Base-by-base conservation (phyloP, 2,888 invertebrate genomes). In the Corythucha ciliata region DNA sequence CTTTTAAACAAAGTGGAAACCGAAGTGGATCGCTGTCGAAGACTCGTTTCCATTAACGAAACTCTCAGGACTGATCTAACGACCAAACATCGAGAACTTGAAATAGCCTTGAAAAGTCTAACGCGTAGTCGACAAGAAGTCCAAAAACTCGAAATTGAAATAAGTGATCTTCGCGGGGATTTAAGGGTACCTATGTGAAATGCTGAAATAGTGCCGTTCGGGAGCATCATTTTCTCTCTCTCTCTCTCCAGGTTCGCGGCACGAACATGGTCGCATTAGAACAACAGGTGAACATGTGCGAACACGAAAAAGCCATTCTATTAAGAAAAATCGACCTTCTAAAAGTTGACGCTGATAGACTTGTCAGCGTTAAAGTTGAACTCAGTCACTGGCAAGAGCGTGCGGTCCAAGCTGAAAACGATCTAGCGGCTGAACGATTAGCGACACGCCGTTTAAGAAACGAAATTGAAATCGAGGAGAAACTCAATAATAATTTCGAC, bases 241-340 rank as follows among this genome's bases (percentile, higher is more conserved):
- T n/a, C n/a, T n/a, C n/a, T n/a, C n/a, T 44, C n/a, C 36, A 45
- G 45, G 51, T 51, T 5, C 24, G 45, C 26, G 51, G 45, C 12
- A 51, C 51, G 5, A 41, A 44, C 16, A 20, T 51, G 12, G 10
- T 51, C 7, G 51, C 51, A 27, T 26, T 56, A 12, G 46, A 56
- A 37, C 56, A 56, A 29, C 45, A 46, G 32, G 45, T 56, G n/a
- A 47, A 40, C 20, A 48, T 56, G 48, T 56, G 50, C 37, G 53
- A 56, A 25, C 56, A 56, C 36, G 56, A 56, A 52, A 56, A 56
- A 48, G 48, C 48, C 27, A 54, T 56, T 21, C 32, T 56, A 4
- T 48, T 52, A 40, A 46, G 49, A 34, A 50, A 49, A 36, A 50
- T 54, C 2, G 41, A 50, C 21, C 37, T 48, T 16, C 40, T 53